These are phyloP conservation scores for Cataglyphis cursor DNA, from an alignment of 2,888 invertebrate species.

Conservation along the genomic window DNA sequence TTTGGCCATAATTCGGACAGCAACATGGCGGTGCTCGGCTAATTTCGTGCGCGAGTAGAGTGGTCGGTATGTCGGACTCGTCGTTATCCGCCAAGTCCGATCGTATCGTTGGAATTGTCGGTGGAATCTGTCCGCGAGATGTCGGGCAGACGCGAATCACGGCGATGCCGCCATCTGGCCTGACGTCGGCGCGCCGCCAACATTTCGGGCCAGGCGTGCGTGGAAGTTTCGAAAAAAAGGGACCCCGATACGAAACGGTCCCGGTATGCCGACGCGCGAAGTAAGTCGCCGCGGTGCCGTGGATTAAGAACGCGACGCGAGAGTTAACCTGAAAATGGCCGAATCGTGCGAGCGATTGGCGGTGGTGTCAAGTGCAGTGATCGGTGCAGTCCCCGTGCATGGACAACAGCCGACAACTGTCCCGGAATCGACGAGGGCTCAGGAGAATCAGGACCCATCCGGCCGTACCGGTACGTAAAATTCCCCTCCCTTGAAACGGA, in stretches of 20 bases:
- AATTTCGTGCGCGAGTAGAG: not conserved
- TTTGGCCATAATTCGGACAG: not conserved
- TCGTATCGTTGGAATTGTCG: not conserved
- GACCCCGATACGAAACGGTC: constrained; percentile 78
- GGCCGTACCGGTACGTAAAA: constrained; percentile 78
- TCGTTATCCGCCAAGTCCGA: not conserved
- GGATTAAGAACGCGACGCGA: constrained; percentile 67
- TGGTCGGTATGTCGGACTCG: not conserved
- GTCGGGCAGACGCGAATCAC: constrained; percentile 36
- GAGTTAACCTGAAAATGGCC: constrained; percentile 84
- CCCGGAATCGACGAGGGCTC: constrained; percentile 63
- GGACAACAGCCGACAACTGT: constrained; percentile 64
- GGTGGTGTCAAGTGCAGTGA: constrained; percentile 78
- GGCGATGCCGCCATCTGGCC: constrained; percentile 63
- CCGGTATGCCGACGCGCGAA: constrained; percentile 65
- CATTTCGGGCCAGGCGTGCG: constrained; percentile 69
- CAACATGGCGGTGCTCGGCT: not conserved
- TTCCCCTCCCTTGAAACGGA: constrained; percentile 60
- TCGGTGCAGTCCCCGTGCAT: constrained; percentile 71
- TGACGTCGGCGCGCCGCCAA: constrained; percentile 44
- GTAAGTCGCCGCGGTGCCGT: constrained; percentile 51
- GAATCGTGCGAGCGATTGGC: constrained; percentile 80
- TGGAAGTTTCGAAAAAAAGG: constrained; percentile 81
- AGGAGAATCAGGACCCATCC: constrained; percentile 67
- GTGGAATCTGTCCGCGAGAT: constrained; percentile 56